Evolutionary conservation across 1,140 invertebrate genomes (phyloP).

Genomic region (Maconellicoccus hirsutus): DNA sequence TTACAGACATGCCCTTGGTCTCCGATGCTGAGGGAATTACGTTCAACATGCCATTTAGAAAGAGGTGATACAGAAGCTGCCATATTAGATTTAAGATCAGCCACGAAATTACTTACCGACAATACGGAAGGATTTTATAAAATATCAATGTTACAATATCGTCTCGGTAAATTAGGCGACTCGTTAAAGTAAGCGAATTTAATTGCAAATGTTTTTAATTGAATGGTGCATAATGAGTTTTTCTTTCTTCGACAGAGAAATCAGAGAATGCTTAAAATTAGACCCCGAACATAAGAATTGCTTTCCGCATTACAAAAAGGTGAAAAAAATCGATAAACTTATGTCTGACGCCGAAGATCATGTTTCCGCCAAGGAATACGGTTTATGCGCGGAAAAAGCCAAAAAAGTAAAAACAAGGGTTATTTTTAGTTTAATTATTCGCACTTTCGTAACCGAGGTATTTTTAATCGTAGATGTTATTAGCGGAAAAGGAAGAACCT

Average conservation of each 20-base stretch:
- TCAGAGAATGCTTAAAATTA: constrained; percentile 92
- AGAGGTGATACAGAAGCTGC: constrained; percentile 74
- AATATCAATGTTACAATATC: constrained; percentile 73
- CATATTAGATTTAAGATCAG: constrained; percentile 77
- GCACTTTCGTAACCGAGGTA: neutral
- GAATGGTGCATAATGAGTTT: too few relatives aligned
- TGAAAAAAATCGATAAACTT: constrained; percentile 90
- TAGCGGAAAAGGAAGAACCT: constrained; percentile 54
- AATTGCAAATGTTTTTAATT: constrained; percentile 30
- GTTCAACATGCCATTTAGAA: constrained; percentile 72
- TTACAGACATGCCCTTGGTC: constrained; percentile 73
- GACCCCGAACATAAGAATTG: constrained; percentile 97
- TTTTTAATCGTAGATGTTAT: constrained; percentile 39
- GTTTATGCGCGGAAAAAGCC: constrained; percentile 61
- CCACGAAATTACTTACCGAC: constrained; percentile 81
- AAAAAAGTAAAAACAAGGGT: constrained; percentile 43
- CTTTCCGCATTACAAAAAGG: constrained; percentile 90
- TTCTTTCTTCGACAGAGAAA: constrained; percentile 47
- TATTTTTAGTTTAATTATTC: too few relatives aligned
- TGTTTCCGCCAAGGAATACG: constrained; percentile 54
- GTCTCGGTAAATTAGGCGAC: constrained; percentile 81
- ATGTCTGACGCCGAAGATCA: constrained; percentile 58
- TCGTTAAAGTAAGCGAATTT: constrained; percentile 56
- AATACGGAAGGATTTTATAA: constrained; percentile 81
- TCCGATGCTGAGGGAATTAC: constrained; percentile 61